Evolutionary conservation across 2,113 vertebrate genomes (phyloP).

Genomic region (Rhegmatorhina hoffmannsi): DNA sequence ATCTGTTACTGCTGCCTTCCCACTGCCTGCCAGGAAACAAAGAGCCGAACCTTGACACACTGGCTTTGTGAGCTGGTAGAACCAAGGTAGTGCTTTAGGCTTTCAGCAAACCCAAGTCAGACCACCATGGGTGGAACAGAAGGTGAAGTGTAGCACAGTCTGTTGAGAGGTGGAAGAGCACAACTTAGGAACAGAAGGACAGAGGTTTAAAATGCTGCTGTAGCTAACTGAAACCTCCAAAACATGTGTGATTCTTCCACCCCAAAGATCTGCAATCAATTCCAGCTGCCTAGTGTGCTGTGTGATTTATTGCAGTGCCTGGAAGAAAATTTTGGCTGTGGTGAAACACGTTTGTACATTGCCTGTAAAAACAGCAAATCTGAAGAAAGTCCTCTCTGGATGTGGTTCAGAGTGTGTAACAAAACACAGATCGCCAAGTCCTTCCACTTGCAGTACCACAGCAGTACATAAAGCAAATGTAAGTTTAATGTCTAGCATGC

Average conservation of each 20-base stretch:
- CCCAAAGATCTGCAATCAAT: neutral
- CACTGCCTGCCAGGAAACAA: neutral
- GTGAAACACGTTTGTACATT: neutral
- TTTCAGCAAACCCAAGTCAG: neutral
- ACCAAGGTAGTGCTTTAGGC: neutral
- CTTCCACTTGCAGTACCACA: neutral
- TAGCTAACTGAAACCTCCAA: conserved; percentile 4
- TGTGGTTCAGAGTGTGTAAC: neutral
- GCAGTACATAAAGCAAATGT: neutral
- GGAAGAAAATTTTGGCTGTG: conserved; percentile 36
- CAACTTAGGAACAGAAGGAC: neutral
- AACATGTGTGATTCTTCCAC: neutral
- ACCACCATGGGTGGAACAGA: neutral
- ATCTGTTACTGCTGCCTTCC: neutral
- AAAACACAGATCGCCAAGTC: neutral
- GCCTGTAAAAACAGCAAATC: conserved; percentile 35
- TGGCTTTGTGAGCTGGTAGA: neutral
- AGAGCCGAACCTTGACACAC: neutral
- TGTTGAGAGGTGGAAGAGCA: neutral
- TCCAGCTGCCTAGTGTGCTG: conserved; percentile 19
- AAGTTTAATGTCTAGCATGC: neutral
- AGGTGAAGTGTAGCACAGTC: neutral
- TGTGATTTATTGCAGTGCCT: conserved; percentile 4
- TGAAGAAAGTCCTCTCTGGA: neutral
- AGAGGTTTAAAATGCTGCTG: conserved; percentile 13